Conservation (phyloP, 37 sponge, comb jelly and placozoan species). For the Agelas oroides region DNA sequence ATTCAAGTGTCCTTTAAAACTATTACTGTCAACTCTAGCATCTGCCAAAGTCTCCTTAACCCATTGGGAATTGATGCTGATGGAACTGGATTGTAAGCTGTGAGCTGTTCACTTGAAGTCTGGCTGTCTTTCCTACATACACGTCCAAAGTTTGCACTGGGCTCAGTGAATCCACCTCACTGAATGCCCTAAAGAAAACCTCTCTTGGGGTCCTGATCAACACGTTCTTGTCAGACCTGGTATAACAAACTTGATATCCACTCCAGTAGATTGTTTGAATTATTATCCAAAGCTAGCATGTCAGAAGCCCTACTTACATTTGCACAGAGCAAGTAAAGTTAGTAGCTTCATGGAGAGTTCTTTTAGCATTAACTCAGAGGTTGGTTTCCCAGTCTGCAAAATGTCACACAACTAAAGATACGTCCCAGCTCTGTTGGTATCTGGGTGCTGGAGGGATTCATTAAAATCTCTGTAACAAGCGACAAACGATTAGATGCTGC, state of each 20-base stretch:
- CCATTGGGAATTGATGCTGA: slow-evolving; percentile 20
- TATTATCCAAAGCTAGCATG: too few species aligned
- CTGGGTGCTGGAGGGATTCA: too few species aligned
- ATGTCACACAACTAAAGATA: too few species aligned
- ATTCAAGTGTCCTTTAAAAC: slow-evolving; percentile 33
- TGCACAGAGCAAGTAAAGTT: not conserved
- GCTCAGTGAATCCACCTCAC: not conserved
- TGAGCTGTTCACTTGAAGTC: not conserved
- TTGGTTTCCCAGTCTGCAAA: too few species aligned
- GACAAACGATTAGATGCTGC: not conserved
- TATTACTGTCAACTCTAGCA: slow-evolving; percentile 35
- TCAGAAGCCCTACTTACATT: slow-evolving; percentile 10
- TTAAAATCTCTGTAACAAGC: not conserved
- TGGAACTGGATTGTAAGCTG: slow-evolving; percentile 11
- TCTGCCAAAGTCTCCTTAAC: slow-evolving; percentile 1
- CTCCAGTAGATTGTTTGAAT: not conserved
- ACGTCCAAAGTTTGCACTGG: not conserved
- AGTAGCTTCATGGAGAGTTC: not conserved
- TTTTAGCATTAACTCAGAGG: too few species aligned
- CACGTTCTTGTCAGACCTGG: slow-evolving; percentile 13
- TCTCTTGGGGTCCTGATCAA: slow-evolving; percentile 10
- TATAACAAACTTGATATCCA: too few species aligned
- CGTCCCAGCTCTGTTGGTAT: too few species aligned
- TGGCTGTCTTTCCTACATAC: not conserved
- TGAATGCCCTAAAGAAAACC: not conserved